Conservation (phyloP, 2,113 vertebrate genomes). For the Mellivora capensis region DNA sequence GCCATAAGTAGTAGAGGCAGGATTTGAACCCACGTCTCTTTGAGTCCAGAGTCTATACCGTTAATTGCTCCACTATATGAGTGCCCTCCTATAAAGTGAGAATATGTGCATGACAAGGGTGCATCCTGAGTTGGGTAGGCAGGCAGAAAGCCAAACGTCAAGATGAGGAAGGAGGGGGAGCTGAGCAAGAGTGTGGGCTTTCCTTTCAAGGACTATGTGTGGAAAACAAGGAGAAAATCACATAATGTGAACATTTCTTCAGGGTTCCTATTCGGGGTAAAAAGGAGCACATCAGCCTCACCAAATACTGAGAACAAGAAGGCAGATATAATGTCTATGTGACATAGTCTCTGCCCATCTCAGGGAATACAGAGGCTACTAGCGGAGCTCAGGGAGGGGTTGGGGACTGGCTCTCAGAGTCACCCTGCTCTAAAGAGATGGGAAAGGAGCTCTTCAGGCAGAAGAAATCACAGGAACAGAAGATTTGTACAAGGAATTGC, state of each 20-base stretch:
- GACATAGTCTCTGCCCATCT: not conserved
- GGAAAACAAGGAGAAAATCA: not conserved
- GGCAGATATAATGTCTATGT: not conserved
- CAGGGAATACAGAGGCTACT: not conserved
- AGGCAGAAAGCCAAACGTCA: not conserved
- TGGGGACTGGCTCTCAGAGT: not conserved
- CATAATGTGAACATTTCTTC: not conserved
- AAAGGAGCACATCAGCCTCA: not conserved
- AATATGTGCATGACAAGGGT: accelerated
- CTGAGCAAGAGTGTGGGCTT: not conserved
- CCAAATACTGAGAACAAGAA: not conserved
- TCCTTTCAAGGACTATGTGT: not conserved
- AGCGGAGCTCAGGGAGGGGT: accelerated
- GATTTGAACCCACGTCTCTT: not conserved
- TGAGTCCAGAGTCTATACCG: not conserved
- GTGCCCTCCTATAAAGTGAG: not conserved
- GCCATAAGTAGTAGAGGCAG: not conserved
- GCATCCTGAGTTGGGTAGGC: not conserved
- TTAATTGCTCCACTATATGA: not conserved
- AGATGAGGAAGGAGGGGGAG: not conserved
- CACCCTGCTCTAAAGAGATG: not conserved
- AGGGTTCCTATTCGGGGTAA: not conserved
- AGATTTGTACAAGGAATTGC: not conserved
- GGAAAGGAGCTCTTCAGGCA: not conserved
- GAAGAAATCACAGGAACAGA: not conserved